A percentile compares a stretch with the other conserved stretches of the same genome.
Conservation (phyloP, 2,888 invertebrate genomes). For the Himalopsyche japonica region DNA sequence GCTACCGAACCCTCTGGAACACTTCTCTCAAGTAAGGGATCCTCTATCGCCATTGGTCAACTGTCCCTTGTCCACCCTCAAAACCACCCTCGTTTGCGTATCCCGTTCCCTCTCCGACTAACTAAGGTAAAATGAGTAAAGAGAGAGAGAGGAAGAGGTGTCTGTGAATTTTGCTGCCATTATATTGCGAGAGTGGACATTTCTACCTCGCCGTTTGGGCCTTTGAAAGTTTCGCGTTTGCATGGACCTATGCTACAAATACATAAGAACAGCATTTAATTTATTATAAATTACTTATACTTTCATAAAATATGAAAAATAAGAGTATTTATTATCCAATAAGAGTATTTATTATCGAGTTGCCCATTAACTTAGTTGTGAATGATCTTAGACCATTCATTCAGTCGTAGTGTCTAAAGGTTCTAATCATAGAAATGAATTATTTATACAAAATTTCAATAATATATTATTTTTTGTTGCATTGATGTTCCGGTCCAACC, state of each 20-base stretch:
- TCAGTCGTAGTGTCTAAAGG: too few species aligned
- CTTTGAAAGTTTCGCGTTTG: conserved; percentile 14
- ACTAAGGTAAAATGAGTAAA: not conserved
- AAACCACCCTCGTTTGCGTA: conserved; percentile 10
- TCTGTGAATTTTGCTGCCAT: conserved; percentile 9
- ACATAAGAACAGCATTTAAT: not conserved
- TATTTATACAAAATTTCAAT: too few species aligned
- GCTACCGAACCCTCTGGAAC: conserved; percentile 1
- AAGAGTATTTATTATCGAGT: too few species aligned
- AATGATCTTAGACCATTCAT: too few species aligned
- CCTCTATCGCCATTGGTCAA: conserved; percentile 36
- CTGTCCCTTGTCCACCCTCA: conserved; percentile 13
- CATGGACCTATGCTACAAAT: not conserved
- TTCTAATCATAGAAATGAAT: too few species aligned
- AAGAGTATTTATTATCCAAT: not conserved
- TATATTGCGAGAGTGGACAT: conserved; percentile 26
- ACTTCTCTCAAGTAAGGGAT: not conserved
- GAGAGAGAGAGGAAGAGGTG: not conserved
- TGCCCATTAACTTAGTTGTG: too few species aligned
- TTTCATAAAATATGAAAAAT: too few species aligned
- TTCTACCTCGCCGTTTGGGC: conserved; percentile 20
- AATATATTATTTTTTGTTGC: too few species aligned
- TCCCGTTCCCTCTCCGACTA: not conserved
- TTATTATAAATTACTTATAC: not conserved
- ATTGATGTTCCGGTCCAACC: too few species aligned